Evolutionary conservation across 1,140 invertebrate species (phyloP).

Genomic region (Gonioctena quinquepunctata): DNA sequence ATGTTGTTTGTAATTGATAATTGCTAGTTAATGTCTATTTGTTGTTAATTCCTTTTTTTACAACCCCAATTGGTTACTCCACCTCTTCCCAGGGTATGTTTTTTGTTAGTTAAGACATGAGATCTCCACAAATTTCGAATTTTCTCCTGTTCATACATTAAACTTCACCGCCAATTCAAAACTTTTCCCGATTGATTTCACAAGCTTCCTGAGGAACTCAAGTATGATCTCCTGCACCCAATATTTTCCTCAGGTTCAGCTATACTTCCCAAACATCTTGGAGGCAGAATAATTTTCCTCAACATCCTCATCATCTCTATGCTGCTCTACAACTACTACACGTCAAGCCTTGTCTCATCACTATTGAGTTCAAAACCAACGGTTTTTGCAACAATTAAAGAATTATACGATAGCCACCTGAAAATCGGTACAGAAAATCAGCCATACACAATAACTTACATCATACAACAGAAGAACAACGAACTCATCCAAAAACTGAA

Average conservation of each 20-base stretch:
- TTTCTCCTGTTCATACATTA: too few relatives aligned
- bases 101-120: too few relatives aligned
- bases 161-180: too few relatives aligned
- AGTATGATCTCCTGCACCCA: too few relatives aligned
- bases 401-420: constrained; percentile 39
- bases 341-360: constrained; percentile 52
- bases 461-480: constrained; percentile 22
- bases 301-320: constrained; percentile 46
- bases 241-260: constrained; percentile 44
- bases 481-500: constrained; percentile 18
- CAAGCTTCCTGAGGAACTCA: too few relatives aligned
- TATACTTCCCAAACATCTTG: constrained; percentile 30
- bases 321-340: constrained; percentile 53
- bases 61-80: too few relatives aligned
- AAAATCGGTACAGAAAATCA: constrained; percentile 39
- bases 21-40: too few relatives aligned
- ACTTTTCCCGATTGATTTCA: too few relatives aligned
- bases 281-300: constrained; percentile 48
- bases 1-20: too few relatives aligned
- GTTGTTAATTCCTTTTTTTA: too few relatives aligned
- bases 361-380: constrained; percentile 42
- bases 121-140: too few relatives aligned
- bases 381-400: constrained; percentile 34
- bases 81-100: too few relatives aligned
- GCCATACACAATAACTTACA: constrained; percentile 38